Evolutionary conservation across 2,797 vertebrate species (phyloP).

Genomic region (Garrulus glandarius): DNA sequence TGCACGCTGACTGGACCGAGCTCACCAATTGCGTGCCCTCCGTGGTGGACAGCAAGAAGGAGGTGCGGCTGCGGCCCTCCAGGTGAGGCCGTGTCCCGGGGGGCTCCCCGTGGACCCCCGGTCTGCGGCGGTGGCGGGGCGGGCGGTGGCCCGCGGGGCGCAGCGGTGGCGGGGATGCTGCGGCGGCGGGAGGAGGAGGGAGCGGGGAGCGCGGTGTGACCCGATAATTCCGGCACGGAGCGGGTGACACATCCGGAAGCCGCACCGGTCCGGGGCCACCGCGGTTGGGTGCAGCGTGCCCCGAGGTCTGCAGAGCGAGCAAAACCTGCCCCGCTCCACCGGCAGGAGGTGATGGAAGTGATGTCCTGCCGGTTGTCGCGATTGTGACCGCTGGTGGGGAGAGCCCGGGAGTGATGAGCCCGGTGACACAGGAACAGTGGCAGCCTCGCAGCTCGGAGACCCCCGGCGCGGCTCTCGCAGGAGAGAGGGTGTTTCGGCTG

Average conservation of each 20-base stretch:
- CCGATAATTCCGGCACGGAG: background rate
- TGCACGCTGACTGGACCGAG: slow-evolving; percentile 97
- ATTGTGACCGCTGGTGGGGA: background rate
- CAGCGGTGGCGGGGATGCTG: background rate
- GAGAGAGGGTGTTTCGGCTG: background rate
- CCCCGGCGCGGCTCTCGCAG: background rate
- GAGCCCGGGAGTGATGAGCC: background rate
- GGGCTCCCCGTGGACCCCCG: background rate
- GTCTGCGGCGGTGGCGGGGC: background rate
- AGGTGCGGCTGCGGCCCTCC: slow-evolving; percentile 70
- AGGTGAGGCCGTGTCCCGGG: slow-evolving; percentile 61
- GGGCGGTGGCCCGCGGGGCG: background rate
- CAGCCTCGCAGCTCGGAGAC: background rate
- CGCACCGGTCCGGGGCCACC: background rate
- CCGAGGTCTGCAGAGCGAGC: background rate
- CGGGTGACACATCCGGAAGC: background rate
- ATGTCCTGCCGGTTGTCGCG: background rate
- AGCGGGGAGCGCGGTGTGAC: background rate
- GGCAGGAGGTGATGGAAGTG: accelerated
- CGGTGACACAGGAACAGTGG: background rate
- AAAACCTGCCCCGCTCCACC: background rate
- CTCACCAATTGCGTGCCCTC: slow-evolving; percentile 91
- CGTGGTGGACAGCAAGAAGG: slow-evolving; percentile 83
- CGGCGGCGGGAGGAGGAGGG: background rate
- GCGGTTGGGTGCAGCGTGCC: background rate